phyloP scores from a whole-genome alignment of 2,888 invertebrate genomes.

The Patella depressa region DNA sequence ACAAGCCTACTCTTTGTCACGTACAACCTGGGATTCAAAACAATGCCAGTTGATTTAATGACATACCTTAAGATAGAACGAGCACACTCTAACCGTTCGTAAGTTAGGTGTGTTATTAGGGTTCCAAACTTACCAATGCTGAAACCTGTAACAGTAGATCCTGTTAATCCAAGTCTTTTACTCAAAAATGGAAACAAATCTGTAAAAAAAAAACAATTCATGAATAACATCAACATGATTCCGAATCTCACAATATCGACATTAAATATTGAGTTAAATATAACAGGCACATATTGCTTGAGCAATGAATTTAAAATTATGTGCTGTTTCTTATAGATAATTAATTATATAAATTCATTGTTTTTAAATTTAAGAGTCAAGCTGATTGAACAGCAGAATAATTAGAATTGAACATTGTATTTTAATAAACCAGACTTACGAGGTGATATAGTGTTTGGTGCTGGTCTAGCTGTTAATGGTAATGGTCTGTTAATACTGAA shows the following conservation, averaged over 20 bases:
- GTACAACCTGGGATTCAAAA: too few species aligned
- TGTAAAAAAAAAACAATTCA: conserved; percentile 43
- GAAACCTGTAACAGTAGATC: conserved; percentile 29
- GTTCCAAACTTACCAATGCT: conserved; percentile 56
- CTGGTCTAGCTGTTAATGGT: conserved; percentile 60
- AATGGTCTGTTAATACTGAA: conserved; percentile 57
- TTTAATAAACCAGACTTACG: conserved; percentile 53
- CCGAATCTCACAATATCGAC: neutral
- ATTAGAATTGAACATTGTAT: neutral
- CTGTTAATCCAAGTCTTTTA: conserved; percentile 74
- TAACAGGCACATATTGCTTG: too few species aligned
- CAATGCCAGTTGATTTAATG: too few species aligned
- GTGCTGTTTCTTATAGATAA: too few species aligned
- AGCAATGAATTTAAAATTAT: too few species aligned
- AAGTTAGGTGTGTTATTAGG: neutral
- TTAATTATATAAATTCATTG: too few species aligned
- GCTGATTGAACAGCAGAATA: conserved; percentile 1
- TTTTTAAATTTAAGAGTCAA: too few species aligned
- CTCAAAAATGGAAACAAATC: conserved; percentile 88
- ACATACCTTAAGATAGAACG: too few species aligned
- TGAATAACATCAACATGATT: too few species aligned
- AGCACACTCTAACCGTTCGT: too few species aligned
- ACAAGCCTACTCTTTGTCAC: too few species aligned
- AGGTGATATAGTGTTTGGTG: conserved; percentile 64
- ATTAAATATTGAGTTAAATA: neutral